These are phyloP conservation scores for Ephydatia muelleri DNA, from an alignment of 37 sponge, comb jelly and placozoan species.

Conservation along the genomic window DNA sequence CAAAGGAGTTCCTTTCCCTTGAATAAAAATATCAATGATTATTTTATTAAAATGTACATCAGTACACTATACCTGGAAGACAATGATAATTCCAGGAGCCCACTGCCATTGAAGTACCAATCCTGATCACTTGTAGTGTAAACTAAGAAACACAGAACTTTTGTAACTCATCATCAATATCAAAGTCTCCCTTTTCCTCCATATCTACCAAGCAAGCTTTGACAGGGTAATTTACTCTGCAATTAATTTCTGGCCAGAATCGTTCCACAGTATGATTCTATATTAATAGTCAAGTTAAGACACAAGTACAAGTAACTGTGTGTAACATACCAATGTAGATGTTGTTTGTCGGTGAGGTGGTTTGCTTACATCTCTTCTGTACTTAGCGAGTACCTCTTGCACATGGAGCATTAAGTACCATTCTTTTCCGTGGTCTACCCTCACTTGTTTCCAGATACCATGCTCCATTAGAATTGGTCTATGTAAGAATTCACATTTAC, in stretches of 20 bases:
- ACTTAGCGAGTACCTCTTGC: constrained; percentile 36
- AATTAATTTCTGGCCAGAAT: constrained; percentile 51
- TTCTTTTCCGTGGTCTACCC: constrained; percentile 69
- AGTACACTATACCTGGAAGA: constrained; percentile 35
- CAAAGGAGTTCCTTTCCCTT: too few relatives aligned
- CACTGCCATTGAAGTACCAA: constrained; percentile 37
- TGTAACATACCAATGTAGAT: constrained; percentile 29
- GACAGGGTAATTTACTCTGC: constrained; percentile 48
- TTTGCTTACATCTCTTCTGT: constrained; percentile 17
- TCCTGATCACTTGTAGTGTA: constrained; percentile 21
- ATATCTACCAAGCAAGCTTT: constrained; percentile 18
- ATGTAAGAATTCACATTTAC: background rate
- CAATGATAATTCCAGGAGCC: constrained; percentile 60
- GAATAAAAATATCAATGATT: too few relatives aligned
- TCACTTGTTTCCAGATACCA: constrained; percentile 73
- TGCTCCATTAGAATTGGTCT: constrained; percentile 52
- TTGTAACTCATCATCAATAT: constrained; percentile 15
- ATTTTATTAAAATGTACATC: too few relatives aligned
- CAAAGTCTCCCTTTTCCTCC: constrained; percentile 14
- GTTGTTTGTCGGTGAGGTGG: constrained; percentile 33
- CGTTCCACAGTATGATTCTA: constrained; percentile 45
- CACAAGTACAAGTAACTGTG: background rate
- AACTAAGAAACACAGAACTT: constrained; percentile 55
- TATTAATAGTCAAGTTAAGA: background rate
- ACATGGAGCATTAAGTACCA: constrained; percentile 46